Evolutionary conservation across 2,888 invertebrate genomes (phyloP), one percentile per base, ranked within the genome.

Genomic region (Thera britannica): DNA sequence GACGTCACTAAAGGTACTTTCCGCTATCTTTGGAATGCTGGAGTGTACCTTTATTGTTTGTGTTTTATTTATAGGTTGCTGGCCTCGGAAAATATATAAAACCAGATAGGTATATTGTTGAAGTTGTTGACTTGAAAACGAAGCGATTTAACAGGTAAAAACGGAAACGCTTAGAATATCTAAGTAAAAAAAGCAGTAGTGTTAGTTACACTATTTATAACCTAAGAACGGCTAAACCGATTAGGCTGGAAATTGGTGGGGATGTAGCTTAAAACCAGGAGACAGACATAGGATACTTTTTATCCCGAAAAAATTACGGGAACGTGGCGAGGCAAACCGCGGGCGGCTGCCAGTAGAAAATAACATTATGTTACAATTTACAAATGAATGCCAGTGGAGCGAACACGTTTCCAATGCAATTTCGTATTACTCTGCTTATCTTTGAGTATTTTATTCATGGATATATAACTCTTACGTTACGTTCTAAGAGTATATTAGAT

Each of bases 1-100:
- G 69, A 56, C 65, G 62, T 65, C 65, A 62, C 54, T 11, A 46
- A n/a, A 52, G n/a, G 36, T 59, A 65, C 60, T 62, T 62, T 54
- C 46, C 2, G 7, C 5, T 35, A 9, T n/a, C 1, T 52, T 58
- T 41, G 36, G 57, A 58, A 67, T 54, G 44, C 11, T 46, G 58
- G 34, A 38, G 38, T 7, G n/a, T 62, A 58, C 54, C 46, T 57
- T 58, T 56, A 34, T 41, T 61, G 51, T 52, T 41, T 34, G 52
- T 61, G 36, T 52, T 61, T 12, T 41, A 38, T 65, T 55, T 12
- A 6, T 23, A 23, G 23, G 23, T 23, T 23, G 23, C 23, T 23
- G 23, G 23, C 23, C 23, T 23, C 23, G 23, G 23, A 23, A 23
- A 23, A 23, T 23, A 23, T 23, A 23, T 23, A 23, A 23, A 23